These are phyloP conservation scores for Rhynchonycteris naso DNA, from an alignment of 2,797 vertebrate genomes.

Conservation along the genomic window DNA sequence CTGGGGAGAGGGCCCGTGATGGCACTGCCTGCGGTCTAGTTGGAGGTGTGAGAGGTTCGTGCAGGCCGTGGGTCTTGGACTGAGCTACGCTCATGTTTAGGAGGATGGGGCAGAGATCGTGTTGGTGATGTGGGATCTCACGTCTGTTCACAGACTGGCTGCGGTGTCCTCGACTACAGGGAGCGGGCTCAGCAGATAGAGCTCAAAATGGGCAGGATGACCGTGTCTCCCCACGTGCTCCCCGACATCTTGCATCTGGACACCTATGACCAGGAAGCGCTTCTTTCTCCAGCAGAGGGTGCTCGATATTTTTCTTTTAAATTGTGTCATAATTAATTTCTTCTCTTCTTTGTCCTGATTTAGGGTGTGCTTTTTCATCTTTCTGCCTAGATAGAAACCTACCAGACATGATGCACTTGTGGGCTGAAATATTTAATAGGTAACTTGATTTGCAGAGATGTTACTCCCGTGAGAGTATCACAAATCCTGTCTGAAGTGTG, in stretches of 20 bases:
- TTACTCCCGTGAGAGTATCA: fast-evolving
- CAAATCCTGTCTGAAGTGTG: neutral
- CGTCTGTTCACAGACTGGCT: constrained; percentile 89
- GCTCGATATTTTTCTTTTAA: neutral
- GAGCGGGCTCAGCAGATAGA: constrained; percentile 94
- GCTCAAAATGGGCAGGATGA: constrained; percentile 94
- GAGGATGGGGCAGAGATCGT: neutral
- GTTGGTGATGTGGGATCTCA: neutral
- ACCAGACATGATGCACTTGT: constrained; percentile 96
- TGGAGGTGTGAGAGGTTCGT: no score
- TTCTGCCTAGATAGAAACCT: constrained; percentile 96
- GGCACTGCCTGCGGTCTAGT: neutral
- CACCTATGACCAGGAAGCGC: constrained; percentile 93
- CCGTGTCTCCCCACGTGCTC: constrained; percentile 89
- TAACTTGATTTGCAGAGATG: constrained; percentile 64
- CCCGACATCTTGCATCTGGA: constrained; percentile 91
- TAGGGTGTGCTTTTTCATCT: constrained; percentile 94
- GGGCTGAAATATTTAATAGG: constrained; percentile 96
- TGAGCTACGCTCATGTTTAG: neutral
- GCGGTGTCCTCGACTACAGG: constrained; percentile 91
- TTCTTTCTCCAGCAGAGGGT: neutral
- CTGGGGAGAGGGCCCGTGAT: neutral
- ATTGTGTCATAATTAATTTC: neutral
- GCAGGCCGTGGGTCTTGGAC: neutral
- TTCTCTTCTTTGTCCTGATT: constrained; percentile 54